Evolutionary conservation across 2,113 vertebrate species (phyloP).

Genomic region (Eurystomus gularis): DNA sequence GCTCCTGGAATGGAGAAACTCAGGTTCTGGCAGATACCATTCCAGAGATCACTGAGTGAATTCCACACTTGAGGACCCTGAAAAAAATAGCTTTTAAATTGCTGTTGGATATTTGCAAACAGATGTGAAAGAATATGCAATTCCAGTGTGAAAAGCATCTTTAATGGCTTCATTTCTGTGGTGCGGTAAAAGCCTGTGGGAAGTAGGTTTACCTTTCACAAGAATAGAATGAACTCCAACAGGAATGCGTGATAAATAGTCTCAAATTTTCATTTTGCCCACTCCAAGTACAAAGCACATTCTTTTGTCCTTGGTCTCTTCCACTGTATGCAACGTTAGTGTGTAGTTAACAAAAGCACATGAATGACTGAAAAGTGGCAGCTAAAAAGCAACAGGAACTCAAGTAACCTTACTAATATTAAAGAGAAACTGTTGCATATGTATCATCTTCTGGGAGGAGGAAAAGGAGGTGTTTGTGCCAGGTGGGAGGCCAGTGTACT

Average conservation of each 20-base stretch:
- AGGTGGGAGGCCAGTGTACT: not conserved
- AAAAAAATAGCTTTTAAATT: not conserved
- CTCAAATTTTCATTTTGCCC: not conserved
- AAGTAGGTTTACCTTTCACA: not conserved
- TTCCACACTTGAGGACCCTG: fast-evolving
- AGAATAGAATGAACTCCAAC: not conserved
- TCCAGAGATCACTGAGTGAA: not conserved
- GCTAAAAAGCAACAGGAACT: not conserved
- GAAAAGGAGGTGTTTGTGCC: not conserved
- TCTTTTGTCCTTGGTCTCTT: not conserved
- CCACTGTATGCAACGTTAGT: not conserved
- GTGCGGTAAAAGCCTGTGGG: not conserved
- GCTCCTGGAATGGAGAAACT: not conserved
- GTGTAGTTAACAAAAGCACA: not conserved
- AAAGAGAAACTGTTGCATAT: not conserved
- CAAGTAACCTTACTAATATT: not conserved
- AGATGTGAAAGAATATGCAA: not conserved
- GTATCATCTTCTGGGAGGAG: not conserved
- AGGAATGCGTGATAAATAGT: not conserved
- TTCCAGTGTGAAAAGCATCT: not conserved
- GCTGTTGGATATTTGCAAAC: not conserved
- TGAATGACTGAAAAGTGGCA: not conserved
- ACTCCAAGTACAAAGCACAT: not conserved
- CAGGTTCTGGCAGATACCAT: not conserved
- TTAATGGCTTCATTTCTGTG: not conserved